These are phyloP conservation scores for Cydia strobilella DNA, from an alignment of 1,140 invertebrate species.

Conservation along the genomic window DNA sequence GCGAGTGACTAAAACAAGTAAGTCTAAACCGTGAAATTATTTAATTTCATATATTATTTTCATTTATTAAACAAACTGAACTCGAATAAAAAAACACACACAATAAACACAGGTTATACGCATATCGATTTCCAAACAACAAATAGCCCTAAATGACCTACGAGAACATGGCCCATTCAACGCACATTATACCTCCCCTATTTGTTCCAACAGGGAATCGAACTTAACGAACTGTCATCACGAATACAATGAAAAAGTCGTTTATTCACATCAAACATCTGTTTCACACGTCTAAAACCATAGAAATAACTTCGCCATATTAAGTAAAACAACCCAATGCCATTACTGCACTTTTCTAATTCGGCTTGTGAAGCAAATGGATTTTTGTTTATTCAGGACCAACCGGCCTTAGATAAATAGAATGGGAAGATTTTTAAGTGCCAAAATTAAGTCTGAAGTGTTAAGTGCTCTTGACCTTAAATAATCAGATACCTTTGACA, in stretches of 20 bases:
- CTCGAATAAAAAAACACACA: too few relatives aligned
- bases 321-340: constrained; percentile 54
- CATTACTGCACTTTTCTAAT: constrained; percentile 60
- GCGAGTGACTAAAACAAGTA: too few relatives aligned
- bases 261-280: not conserved
- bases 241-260: not conserved
- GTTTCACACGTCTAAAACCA: constrained; percentile 14
- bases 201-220: not conserved
- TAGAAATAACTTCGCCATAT: constrained; percentile 7
- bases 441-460: constrained; percentile 33
- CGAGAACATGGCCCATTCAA: not conserved
- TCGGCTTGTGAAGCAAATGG: constrained; percentile 58
- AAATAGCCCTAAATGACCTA: too few relatives aligned
- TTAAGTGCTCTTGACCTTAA: constrained; percentile 4
- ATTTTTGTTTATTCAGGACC: constrained; percentile 54
- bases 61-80: too few relatives aligned
- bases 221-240: not conserved
- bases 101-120: too few relatives aligned
- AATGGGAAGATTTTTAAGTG: constrained; percentile 50
- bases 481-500: not conserved
- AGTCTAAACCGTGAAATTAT: too few relatives aligned
- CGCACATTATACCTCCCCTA: not conserved
- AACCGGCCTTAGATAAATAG: constrained; percentile 43
- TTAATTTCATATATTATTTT: too few relatives aligned
- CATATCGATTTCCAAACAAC: too few relatives aligned